phyloP scores from a whole-genome alignment of 2,888 invertebrate species.

The Eupithecia abbreviata region DNA sequence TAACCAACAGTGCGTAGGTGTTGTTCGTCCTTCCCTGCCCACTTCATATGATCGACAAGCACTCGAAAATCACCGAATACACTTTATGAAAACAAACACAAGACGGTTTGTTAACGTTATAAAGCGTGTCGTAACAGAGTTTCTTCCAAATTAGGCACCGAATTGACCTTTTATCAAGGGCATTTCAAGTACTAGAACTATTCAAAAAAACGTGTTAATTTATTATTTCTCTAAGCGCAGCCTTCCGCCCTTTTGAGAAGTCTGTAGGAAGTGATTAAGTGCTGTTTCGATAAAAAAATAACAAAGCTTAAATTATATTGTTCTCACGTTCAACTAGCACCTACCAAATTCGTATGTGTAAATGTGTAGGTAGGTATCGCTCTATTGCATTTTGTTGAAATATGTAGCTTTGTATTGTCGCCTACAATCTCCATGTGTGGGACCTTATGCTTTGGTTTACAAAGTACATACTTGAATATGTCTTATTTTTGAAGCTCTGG shows the following conservation, averaged over 20 bases:
- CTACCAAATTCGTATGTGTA: slow-evolving; percentile 61
- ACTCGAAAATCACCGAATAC: slow-evolving; percentile 76
- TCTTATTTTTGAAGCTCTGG: slow-evolving; percentile 54
- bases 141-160: slow-evolving; percentile 63
- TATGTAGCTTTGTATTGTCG: slow-evolving; percentile 47
- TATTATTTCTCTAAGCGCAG: slow-evolving; percentile 77
- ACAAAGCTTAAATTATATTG: slow-evolving; percentile 65
- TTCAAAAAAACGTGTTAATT: slow-evolving; percentile 74
- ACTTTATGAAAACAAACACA: slow-evolving; percentile 70
- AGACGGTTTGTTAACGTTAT: slow-evolving; percentile 63
- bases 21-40: slow-evolving; percentile 66
- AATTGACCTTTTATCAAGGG: slow-evolving; percentile 77
- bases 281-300: slow-evolving; percentile 70
- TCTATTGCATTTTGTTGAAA: slow-evolving; percentile 46
- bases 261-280: slow-evolving; percentile 81
- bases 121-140: slow-evolving; percentile 66
- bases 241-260: slow-evolving; percentile 78
- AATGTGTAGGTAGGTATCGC: slow-evolving; percentile 58
- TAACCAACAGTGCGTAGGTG: slow-evolving; percentile 55
- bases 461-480: slow-evolving; percentile 45
- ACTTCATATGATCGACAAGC: slow-evolving; percentile 67
- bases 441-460: slow-evolving; percentile 35
- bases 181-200: slow-evolving; percentile 53
- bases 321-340: slow-evolving; percentile 71
- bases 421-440: slow-evolving; percentile 39